phyloP scores from a whole-genome alignment of 2,888 invertebrate genomes.

The Tubulanus polymorphus region DNA sequence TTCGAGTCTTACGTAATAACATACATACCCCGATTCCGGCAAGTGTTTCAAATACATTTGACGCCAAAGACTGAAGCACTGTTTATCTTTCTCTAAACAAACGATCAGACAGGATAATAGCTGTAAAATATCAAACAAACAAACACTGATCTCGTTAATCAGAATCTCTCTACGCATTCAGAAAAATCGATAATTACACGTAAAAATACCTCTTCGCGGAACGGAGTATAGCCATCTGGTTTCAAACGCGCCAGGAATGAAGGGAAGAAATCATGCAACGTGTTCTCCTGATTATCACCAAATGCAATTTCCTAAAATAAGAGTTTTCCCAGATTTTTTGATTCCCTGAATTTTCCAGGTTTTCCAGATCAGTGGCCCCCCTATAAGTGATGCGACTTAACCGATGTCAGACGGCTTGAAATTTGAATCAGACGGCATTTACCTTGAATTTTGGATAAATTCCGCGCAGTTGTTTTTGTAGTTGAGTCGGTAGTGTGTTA shows the following conservation, averaged over 20 bases:
- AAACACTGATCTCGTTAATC: not conserved
- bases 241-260: conserved; percentile 64
- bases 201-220: conserved; percentile 58
- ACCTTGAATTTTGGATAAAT: conserved; percentile 52
- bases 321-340: not conserved
- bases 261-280: conserved; percentile 59
- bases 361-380: no score
- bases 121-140: conserved; percentile 30
- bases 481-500: conserved; percentile 31
- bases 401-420: not conserved
- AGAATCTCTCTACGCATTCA: not conserved
- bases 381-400: not conserved
- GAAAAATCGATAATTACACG: no score
- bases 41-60: conserved; percentile 66
- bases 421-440: not conserved
- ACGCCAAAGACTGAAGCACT: conserved; percentile 66
- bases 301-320: conserved; percentile 41
- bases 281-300: conserved; percentile 35
- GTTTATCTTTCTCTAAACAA: conserved; percentile 63
- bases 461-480: conserved; percentile 41
- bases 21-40: conserved; percentile 63
- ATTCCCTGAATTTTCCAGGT: no score
- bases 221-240: conserved; percentile 57
- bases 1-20: no score
- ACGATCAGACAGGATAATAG: conserved; percentile 59